These are phyloP conservation scores for Ceratina japonica DNA, from an alignment of 1,140 invertebrate genomes.

Conservation along the genomic window DNA sequence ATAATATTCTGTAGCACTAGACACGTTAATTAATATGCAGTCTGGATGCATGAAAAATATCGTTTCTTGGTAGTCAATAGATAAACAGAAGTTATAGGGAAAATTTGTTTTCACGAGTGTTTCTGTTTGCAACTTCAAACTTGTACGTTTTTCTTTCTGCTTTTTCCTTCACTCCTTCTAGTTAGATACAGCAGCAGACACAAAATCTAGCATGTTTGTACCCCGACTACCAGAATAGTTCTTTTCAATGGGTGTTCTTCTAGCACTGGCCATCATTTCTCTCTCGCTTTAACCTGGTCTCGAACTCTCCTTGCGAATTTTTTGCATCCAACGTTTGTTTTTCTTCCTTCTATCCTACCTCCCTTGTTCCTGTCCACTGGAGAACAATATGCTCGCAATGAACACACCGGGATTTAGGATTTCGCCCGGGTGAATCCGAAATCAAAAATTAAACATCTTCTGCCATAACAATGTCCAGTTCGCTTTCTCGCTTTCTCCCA, in stretches of 20 bases:
- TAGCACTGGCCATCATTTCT: not conserved
- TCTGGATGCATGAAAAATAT: not conserved
- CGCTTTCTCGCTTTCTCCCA: not conserved
- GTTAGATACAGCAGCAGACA: not conserved
- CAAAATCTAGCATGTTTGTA: not conserved
- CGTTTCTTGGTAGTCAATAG: conserved; percentile 7
- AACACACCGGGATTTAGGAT: not conserved
- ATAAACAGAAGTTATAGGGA: not conserved
- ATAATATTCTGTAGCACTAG: no score
- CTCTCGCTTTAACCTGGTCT: not conserved
- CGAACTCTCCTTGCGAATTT: conserved; percentile 3
- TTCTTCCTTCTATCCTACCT: not conserved
- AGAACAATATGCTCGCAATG: not conserved
- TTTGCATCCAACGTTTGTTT: not conserved
- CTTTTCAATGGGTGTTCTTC: not conserved
- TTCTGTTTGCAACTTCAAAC: not conserved
- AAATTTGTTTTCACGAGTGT: not conserved
- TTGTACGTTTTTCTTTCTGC: not conserved
- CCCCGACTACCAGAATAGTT: not conserved
- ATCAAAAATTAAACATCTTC: conserved; percentile 24
- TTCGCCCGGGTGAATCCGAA: not conserved
- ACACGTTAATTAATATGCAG: no score
- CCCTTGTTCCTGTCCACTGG: not conserved
- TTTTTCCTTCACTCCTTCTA: not conserved
- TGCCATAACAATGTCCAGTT: not conserved